Conservation (phyloP, 2,888 invertebrate genomes). For the Callimorpha dominula region DNA sequence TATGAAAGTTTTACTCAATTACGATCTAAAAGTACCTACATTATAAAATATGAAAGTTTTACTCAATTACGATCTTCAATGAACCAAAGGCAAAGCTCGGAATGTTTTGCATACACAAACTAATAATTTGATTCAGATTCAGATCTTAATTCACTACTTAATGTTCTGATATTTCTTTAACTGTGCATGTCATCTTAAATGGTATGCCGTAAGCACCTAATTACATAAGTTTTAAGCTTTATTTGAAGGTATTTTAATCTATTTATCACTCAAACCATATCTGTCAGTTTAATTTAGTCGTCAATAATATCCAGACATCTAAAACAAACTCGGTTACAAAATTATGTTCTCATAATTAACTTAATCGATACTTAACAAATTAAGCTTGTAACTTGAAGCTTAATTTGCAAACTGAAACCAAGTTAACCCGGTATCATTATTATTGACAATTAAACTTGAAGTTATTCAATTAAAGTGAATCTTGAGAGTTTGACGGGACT, state of each 20-base stretch:
- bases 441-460: constrained; percentile 77
- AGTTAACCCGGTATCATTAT: constrained; percentile 75
- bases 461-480: constrained; percentile 77
- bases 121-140: too few species aligned
- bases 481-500: constrained; percentile 62
- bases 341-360: constrained; percentile 51
- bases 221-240: too few species aligned
- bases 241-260: background rate
- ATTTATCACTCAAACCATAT: background rate
- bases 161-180: too few species aligned
- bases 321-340: constrained; percentile 26
- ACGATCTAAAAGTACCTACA: too few species aligned
- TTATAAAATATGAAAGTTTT: too few species aligned
- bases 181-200: too few species aligned
- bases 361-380: constrained; percentile 60
- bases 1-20: too few species aligned
- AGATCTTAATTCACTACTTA: too few species aligned
- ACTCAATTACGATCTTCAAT: too few species aligned
- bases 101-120: too few species aligned
- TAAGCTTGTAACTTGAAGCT: constrained; percentile 61
- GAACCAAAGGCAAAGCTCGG: too few species aligned
- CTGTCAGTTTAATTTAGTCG: background rate
- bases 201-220: too few species aligned
- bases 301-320: constrained; percentile 26
- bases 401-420: constrained; percentile 68